Evolutionary conservation across 2,797 vertebrate species (phyloP).

Genomic region (Leucoraja ocellata): DNA sequence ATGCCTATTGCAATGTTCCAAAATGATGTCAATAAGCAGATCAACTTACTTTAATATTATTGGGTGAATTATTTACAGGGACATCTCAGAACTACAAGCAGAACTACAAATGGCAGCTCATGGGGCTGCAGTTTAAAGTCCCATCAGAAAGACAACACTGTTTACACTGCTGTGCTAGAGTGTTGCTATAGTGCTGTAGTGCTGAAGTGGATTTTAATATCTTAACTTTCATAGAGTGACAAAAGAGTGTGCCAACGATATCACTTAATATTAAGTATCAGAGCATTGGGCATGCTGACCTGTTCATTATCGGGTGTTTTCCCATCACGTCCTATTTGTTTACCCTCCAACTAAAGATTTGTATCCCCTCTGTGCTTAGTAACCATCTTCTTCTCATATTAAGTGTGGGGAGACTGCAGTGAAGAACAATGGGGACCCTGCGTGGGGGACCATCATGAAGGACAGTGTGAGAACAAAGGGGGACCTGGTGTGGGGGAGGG

Average conservation of each 20-base stretch:
- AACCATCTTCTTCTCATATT: not conserved
- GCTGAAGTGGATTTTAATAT: not conserved
- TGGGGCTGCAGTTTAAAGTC: not conserved
- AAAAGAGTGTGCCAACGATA: not conserved
- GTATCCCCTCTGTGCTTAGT: not conserved
- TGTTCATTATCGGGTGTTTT: not conserved
- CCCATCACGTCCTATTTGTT: not conserved
- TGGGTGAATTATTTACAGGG: not conserved
- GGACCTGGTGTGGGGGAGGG: no score
- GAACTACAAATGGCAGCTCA: not conserved
- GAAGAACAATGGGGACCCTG: no score
- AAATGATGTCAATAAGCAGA: not conserved
- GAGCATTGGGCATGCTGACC: not conserved
- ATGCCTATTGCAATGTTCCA: not conserved
- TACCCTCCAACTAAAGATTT: not conserved
- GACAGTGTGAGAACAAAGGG: no score
- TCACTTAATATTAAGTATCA: not conserved
- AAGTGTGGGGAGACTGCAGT: no score
- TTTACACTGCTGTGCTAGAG: not conserved
- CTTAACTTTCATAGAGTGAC: not conserved
- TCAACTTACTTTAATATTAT: not conserved
- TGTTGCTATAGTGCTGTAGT: not conserved
- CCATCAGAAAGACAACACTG: not conserved
- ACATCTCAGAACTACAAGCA: not conserved
- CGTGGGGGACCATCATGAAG: no score